Percentiles rank a stretch among this genome's conserved stretches.
Evolutionary conservation across 2,888 invertebrate species (phyloP).

Genomic region (Orgyia antiqua): DNA sequence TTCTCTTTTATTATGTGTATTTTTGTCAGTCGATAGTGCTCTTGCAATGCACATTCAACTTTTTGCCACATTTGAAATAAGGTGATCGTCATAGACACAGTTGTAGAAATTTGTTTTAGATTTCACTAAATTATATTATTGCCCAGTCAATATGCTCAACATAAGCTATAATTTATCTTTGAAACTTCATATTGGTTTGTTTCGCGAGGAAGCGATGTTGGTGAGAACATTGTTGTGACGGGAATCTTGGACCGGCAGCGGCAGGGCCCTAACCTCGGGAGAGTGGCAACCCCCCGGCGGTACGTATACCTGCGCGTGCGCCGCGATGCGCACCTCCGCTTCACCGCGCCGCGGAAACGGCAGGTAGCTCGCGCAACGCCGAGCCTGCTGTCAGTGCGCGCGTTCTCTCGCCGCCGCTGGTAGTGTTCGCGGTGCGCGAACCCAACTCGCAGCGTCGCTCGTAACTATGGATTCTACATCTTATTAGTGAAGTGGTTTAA

Average conservation of each 20-base stretch:
- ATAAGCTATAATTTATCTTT: no score
- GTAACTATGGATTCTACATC: slow-evolving; percentile 60
- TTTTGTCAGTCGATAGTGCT: no score
- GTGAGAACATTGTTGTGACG: slow-evolving; percentile 42
- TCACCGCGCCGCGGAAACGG: slow-evolving; percentile 61
- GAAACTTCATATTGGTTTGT: no score
- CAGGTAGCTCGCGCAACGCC: slow-evolving; percentile 62
- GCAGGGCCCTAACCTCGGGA: slow-evolving; percentile 31
- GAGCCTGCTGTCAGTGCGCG: slow-evolving; percentile 70
- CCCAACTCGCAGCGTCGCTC: slow-evolving; percentile 49
- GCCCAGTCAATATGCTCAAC: no score
- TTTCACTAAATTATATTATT: no score
- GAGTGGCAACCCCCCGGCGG: slow-evolving; percentile 39
- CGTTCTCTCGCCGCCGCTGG: slow-evolving; percentile 74
- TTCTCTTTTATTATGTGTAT: no score
- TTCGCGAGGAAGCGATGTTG: no score
- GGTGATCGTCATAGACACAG: no score
- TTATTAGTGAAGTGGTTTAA: slow-evolving; percentile 65
- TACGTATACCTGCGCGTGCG: slow-evolving; percentile 62
- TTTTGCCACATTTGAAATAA: no score
- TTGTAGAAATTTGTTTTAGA: no score
- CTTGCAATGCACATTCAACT: no score
- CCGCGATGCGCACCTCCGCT: slow-evolving; percentile 73
- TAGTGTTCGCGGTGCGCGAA: slow-evolving; percentile 70
- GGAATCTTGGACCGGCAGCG: slow-evolving; percentile 22